These are phyloP conservation scores for Odocoileus hemionus DNA, from an alignment of 2,113 vertebrate species.

Conservation along the genomic window DNA sequence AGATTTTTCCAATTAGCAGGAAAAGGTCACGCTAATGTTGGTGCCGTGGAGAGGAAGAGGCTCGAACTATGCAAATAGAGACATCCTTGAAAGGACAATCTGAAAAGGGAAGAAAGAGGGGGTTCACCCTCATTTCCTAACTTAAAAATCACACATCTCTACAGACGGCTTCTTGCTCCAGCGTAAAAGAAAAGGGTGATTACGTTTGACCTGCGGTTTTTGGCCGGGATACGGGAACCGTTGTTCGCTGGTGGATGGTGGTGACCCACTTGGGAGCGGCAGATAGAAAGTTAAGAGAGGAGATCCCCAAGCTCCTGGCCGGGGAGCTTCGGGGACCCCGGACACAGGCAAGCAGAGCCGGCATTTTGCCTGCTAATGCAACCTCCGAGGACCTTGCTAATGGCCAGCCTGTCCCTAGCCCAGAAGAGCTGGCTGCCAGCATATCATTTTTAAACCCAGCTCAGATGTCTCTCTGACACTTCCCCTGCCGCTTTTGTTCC, in stretches of 20 bases:
- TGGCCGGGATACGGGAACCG: slow-evolving; percentile 43
- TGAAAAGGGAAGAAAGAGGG: slow-evolving; percentile 49
- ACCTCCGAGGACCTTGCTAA: neutral
- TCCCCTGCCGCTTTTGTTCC: slow-evolving; percentile 65
- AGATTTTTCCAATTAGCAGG: slow-evolving; percentile 98
- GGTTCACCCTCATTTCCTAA: slow-evolving; percentile 69
- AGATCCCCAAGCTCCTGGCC: neutral
- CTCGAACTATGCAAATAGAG: slow-evolving; percentile 85
- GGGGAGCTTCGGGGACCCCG: rapidly evolving
- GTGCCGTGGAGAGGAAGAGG: slow-evolving; percentile 79
- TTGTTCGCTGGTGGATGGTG: neutral
- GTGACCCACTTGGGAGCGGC: slow-evolving; percentile 28
- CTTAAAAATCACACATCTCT: neutral
- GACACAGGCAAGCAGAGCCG: rapidly evolving
- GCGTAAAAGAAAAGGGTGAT: slow-evolving; percentile 28
- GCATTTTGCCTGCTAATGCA: rapidly evolving
- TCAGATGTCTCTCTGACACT: neutral
- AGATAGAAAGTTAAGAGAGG: slow-evolving; percentile 1
- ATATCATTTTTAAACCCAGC: slow-evolving; percentile 40
- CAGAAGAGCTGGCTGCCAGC: neutral
- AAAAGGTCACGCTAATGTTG: slow-evolving; percentile 95
- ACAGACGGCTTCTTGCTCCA: neutral
- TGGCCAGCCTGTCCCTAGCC: neutral
- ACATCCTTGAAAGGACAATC: slow-evolving; percentile 83
- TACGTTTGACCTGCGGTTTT: neutral